A percentile compares a stretch with the other conserved stretches of the same genome.
phyloP scores from a whole-genome alignment of 2,888 invertebrate genomes.

The Thecocarcelia acutangulata region DNA sequence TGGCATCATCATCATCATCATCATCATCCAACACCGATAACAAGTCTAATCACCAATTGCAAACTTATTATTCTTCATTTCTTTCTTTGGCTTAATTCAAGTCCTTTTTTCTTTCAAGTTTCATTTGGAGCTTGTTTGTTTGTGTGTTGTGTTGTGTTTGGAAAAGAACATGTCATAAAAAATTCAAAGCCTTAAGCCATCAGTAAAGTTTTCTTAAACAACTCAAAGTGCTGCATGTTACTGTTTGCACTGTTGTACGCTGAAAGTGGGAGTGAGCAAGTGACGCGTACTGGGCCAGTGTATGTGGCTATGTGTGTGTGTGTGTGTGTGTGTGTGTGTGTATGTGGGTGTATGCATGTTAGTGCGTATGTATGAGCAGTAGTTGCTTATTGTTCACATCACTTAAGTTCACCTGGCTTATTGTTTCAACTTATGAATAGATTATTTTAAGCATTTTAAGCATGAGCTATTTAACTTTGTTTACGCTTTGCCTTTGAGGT shows the following conservation, averaged over 20 bases:
- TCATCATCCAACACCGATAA: too few species aligned
- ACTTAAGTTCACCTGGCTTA: constrained; percentile 62
- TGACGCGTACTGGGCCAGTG: not conserved
- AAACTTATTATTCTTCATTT: too few species aligned
- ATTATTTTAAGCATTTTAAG: constrained; percentile 64
- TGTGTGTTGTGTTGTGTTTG: not conserved
- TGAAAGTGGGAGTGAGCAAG: too few species aligned
- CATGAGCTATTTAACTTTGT: constrained; percentile 48
- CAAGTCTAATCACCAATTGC: too few species aligned
- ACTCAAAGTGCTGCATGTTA: not conserved
- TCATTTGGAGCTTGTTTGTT: not conserved
- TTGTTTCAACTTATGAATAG: constrained; percentile 63
- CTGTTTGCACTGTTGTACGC: not conserved
- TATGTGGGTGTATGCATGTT: not conserved
- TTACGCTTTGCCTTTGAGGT: constrained; percentile 38
- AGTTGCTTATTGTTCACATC: constrained; percentile 46
- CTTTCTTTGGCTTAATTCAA: too few species aligned
- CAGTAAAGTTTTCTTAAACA: constrained; percentile 17
- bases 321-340: too few species aligned
- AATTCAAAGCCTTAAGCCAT: constrained; percentile 34
- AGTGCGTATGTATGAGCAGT: not conserved
- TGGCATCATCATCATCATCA: too few species aligned
- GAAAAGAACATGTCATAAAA: constrained; percentile 29
- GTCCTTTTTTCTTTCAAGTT: not conserved
- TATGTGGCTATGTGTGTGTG: not conserved